Conservation (phyloP, 1,140 invertebrate species). For the Hyles euphorbiae region DNA sequence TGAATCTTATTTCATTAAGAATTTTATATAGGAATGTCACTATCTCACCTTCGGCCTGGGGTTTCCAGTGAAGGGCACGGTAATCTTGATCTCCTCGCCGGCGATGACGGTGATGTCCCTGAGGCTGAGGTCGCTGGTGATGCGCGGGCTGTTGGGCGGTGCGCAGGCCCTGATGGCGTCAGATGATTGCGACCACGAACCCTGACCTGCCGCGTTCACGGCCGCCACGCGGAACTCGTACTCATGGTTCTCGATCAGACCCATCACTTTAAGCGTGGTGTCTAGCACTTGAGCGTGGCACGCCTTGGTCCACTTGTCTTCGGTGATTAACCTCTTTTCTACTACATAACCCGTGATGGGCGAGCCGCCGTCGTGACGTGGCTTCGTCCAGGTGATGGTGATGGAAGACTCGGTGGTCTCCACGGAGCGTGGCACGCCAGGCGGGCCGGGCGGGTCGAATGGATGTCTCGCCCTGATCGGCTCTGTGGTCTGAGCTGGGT, state of each 20-base stretch:
- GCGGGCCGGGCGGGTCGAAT: slow-evolving; percentile 94
- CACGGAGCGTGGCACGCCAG: slow-evolving; percentile 89
- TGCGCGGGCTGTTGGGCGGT: slow-evolving; percentile 92
- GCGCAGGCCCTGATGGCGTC: slow-evolving; percentile 92
- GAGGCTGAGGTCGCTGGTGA: slow-evolving; percentile 94
- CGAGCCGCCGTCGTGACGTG: slow-evolving; percentile 94
- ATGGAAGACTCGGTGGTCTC: slow-evolving; percentile 96
- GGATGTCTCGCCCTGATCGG: slow-evolving; percentile 96
- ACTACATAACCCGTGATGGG: slow-evolving; percentile 94
- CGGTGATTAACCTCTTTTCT: slow-evolving; percentile 92
- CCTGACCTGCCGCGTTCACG: slow-evolving; percentile 96
- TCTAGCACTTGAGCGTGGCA: slow-evolving; percentile 89
- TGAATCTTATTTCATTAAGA: too few species aligned
- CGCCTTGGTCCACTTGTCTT: slow-evolving; percentile 94
- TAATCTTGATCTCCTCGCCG: slow-evolving; percentile 96
- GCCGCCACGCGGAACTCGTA: slow-evolving; percentile 98
- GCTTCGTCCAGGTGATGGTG: slow-evolving; percentile 94
- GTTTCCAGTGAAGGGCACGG: slow-evolving; percentile 93
- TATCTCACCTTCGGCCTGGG: slow-evolving; percentile 86
- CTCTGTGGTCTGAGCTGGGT: slow-evolving; percentile 91
- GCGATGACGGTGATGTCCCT: slow-evolving; percentile 96
- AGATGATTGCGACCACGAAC: slow-evolving; percentile 92
- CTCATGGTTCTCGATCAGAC: slow-evolving; percentile 94
- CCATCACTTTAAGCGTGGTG: slow-evolving; percentile 87
- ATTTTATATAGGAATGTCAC: not conserved